Percentiles rank a stretch among this genome's conserved stretches.
These are phyloP conservation scores for Protophormia terraenovae DNA, from an alignment of 2,888 invertebrate species.

Conservation along the genomic window DNA sequence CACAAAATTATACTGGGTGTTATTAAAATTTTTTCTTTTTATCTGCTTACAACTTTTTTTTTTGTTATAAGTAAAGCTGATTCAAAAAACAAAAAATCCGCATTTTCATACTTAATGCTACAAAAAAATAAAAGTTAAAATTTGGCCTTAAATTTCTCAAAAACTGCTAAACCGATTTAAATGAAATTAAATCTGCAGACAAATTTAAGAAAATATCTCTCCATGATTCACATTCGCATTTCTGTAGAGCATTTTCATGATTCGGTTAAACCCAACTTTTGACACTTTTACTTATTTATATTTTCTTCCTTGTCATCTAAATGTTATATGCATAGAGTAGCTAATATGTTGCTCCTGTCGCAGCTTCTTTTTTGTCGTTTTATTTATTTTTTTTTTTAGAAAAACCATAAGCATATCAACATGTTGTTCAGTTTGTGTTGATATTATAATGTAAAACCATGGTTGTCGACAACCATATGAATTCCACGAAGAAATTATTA, in stretches of 20 bases:
- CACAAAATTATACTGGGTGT: no score
- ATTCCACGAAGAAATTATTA: conserved; percentile 68
- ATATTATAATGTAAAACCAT: conserved; percentile 63
- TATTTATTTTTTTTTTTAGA: not conserved
- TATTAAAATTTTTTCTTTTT: no score
- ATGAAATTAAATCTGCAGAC: no score
- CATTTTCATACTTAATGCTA: no score
- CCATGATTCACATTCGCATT: not conserved
- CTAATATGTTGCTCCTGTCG: conserved; percentile 19
- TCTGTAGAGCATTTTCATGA: not conserved
- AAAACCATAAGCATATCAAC: conserved; percentile 60
- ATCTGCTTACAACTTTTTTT: not conserved
- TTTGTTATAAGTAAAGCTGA: not conserved
- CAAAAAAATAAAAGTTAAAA: no score
- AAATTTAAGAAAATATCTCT: no score
- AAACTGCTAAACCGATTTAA: no score
- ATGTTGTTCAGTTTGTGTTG: conserved; percentile 52
- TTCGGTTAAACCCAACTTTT: not conserved
- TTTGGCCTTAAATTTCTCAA: no score
- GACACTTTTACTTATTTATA: not conserved
- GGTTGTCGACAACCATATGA: conserved; percentile 65
- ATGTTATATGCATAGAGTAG: conserved; percentile 20
- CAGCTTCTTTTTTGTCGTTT: conserved; percentile 4
- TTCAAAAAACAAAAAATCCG: no score
- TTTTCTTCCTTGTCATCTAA: not conserved